phyloP scores from a whole-genome alignment of 2,888 invertebrate genomes.

The Hanleya hanleyi region DNA sequence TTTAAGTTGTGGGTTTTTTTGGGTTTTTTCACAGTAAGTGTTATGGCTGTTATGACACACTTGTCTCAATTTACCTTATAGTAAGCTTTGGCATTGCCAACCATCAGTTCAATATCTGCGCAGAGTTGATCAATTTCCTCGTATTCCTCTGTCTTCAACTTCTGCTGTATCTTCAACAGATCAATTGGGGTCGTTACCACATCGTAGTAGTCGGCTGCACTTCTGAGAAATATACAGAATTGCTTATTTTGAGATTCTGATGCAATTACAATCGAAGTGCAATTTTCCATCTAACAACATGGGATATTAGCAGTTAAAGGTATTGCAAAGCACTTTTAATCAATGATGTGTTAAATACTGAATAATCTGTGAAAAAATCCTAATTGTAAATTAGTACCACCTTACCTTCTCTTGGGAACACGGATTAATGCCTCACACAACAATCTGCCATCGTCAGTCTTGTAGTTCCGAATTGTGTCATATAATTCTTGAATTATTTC shows the following conservation, averaged over 20 bases:
- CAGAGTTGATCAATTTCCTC: constrained; percentile 93
- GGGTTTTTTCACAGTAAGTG: too few relatives aligned
- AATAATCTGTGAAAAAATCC: too few relatives aligned
- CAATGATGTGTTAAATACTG: too few relatives aligned
- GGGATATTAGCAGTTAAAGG: too few relatives aligned
- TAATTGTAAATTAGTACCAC: constrained; percentile 30
- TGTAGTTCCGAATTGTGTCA: constrained; percentile 91
- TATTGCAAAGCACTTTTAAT: too few relatives aligned
- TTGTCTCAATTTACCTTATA: constrained; percentile 80
- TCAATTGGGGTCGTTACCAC: constrained; percentile 97
- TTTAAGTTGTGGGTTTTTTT: too few relatives aligned
- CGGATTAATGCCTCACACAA: constrained; percentile 96
- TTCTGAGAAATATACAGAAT: too few relatives aligned
- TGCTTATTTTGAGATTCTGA: too few relatives aligned
- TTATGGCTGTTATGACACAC: not conserved
- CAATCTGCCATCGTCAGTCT: constrained; percentile 92
- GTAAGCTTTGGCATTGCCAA: constrained; percentile 95
- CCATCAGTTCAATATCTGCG: constrained; percentile 90
- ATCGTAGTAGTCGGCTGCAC: constrained; percentile 76
- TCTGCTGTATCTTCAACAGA: constrained; percentile 94
- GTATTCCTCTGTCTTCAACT: constrained; percentile 97
- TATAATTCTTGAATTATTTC: constrained; percentile 87
- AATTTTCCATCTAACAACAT: too few relatives aligned
- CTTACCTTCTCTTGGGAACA: constrained; percentile 92
- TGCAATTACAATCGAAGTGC: too few relatives aligned